phyloP scores from a whole-genome alignment of 2,797 vertebrate species.

The Falco rusticolus region DNA sequence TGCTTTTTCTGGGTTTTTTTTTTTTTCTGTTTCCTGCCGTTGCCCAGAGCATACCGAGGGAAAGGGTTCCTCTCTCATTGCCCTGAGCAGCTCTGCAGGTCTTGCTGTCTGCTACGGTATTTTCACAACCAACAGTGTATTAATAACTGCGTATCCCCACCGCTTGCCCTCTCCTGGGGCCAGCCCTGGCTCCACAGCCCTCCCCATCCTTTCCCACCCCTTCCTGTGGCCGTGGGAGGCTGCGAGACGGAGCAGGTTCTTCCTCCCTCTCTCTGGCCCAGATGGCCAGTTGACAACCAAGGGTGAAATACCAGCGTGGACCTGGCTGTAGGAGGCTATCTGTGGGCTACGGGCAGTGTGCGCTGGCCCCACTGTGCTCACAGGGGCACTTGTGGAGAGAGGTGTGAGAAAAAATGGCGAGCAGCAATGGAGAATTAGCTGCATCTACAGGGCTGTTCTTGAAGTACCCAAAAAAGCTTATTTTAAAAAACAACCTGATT shows the following conservation, averaged over 20 bases:
- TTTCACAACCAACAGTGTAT: neutral
- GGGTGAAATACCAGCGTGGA: accelerated
- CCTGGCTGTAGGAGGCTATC: accelerated
- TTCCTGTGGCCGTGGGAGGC: neutral
- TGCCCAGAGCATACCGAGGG: neutral
- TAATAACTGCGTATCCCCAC: neutral
- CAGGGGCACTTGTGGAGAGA: neutral
- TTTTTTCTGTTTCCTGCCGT: neutral
- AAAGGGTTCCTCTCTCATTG: accelerated
- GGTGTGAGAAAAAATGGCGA: neutral
- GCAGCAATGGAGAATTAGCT: neutral
- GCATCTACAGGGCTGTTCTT: neutral
- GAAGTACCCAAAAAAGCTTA: neutral
- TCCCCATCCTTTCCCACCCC: neutral
- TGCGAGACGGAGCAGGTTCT: neutral
- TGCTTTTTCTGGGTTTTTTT: neutral
- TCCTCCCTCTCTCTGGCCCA: neutral
- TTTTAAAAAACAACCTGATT: neutral
- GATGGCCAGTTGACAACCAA: neutral
- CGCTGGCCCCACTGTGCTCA: accelerated
- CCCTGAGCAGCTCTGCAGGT: neutral
- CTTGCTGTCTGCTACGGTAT: neutral
- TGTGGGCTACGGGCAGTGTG: accelerated
- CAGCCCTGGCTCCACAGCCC: neutral
- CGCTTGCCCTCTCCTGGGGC: neutral